These are phyloP conservation scores for Vulpes vulpes DNA, from an alignment of 2,113 vertebrate species.

Conservation along the genomic window DNA sequence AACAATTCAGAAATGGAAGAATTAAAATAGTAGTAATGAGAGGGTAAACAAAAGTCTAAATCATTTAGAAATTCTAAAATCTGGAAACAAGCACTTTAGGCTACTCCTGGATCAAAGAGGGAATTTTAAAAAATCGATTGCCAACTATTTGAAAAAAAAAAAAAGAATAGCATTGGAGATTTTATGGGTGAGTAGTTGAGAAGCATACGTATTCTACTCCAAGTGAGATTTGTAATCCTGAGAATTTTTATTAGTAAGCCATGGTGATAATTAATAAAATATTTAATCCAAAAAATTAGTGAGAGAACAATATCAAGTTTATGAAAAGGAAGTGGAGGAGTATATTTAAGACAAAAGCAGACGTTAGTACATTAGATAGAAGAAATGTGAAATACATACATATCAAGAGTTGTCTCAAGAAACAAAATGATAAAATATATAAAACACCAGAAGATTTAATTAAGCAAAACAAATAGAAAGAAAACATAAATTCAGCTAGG, in stretches of 20 bases:
- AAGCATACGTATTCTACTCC: background rate
- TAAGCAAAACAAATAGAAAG: background rate
- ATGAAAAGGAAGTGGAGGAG: background rate
- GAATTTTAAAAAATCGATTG: background rate
- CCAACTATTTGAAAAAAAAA: background rate
- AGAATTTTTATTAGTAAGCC: background rate
- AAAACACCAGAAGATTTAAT: background rate
- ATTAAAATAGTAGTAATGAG: constrained; percentile 4
- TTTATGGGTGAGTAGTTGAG: background rate
- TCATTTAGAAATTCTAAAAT: constrained; percentile 9
- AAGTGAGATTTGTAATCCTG: background rate
- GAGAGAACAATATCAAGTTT: background rate
- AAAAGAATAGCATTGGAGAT: background rate
- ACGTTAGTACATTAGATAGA: background rate
- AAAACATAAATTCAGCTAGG: background rate
- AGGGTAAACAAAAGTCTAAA: background rate
- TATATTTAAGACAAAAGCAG: constrained; percentile 19
- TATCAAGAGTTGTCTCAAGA: background rate
- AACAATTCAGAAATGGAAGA: background rate
- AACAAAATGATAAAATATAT: background rate
- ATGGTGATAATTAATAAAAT: background rate
- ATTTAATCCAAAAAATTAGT: background rate
- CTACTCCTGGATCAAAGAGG: background rate
- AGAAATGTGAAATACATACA: background rate
- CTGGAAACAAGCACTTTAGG: background rate